These are phyloP conservation scores for Hemicordylus capensis DNA, from an alignment of 2,113 vertebrate genomes.

Conservation along the genomic window DNA sequence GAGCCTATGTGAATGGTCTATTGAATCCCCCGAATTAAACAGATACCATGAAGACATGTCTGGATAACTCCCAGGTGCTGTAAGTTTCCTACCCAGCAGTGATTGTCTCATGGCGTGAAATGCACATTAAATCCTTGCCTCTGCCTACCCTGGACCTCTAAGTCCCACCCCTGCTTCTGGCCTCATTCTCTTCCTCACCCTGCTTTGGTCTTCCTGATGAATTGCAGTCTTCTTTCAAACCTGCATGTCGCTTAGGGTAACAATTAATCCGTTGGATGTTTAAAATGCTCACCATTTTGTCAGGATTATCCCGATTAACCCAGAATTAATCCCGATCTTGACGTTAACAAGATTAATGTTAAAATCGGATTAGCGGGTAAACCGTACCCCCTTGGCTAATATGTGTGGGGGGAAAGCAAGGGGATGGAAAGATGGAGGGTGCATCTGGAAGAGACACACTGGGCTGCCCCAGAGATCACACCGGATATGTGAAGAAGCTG, in stretches of 20 bases:
- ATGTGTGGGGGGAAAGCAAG: not conserved
- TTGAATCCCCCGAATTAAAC: too few relatives aligned
- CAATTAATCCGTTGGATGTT: constrained; percentile 37
- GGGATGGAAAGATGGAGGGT: not conserved
- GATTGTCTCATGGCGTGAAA: not conserved
- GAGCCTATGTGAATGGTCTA: too few relatives aligned
- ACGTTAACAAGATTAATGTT: constrained; percentile 70
- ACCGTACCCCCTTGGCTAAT: constrained; percentile 47
- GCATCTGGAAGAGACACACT: not conserved
- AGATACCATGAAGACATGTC: too few relatives aligned
- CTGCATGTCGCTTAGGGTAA: not conserved
- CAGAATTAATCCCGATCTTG: constrained; percentile 68
- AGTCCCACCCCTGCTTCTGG: not conserved
- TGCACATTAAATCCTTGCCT: not conserved
- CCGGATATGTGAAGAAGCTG: not conserved
- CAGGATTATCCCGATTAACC: constrained; percentile 75
- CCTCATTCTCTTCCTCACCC: not conserved
- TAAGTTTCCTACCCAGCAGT: not conserved
- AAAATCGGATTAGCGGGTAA: constrained; percentile 63
- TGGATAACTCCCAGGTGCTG: too few relatives aligned
- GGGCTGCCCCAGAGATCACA: not conserved
- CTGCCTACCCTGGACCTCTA: not conserved
- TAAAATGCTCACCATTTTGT: constrained; percentile 65
- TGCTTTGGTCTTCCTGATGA: not conserved
- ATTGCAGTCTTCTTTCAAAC: constrained; percentile 31